phyloP scores from a whole-genome alignment of 2,113 vertebrate genomes.

The Heptranchias perlo region DNA sequence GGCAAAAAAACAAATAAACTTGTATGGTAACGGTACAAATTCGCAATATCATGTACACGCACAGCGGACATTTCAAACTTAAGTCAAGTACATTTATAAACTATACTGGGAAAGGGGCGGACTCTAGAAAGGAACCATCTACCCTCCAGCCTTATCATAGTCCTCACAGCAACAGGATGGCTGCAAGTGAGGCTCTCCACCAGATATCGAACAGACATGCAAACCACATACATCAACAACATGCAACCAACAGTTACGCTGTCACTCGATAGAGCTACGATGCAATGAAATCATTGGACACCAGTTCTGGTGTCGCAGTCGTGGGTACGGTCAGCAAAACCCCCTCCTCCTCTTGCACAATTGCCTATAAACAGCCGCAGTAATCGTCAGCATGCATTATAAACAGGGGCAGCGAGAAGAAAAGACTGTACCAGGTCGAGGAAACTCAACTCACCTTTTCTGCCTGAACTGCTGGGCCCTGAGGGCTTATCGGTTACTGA shows the following conservation, averaged over 20 bases:
- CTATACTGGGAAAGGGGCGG: not conserved
- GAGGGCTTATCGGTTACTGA: constrained; percentile 90
- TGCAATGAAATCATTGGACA: not conserved
- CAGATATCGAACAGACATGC: not conserved
- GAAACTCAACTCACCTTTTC: constrained; percentile 93
- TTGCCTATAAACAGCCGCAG: not conserved
- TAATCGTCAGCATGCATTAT: not conserved
- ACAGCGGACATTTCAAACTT: not conserved
- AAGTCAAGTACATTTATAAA: not conserved
- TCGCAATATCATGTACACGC: not conserved
- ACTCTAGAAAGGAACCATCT: not conserved
- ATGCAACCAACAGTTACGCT: not conserved
- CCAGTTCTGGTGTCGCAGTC: not conserved
- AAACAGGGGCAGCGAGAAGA: not conserved
- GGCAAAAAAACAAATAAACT: not conserved
- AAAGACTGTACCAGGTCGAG: constrained; percentile 46
- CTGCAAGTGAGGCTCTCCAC: not conserved
- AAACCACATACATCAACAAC: not conserved
- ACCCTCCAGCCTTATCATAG: not conserved
- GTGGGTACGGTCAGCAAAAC: not conserved
- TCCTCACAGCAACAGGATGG: not conserved
- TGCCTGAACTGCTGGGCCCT: constrained; percentile 81
- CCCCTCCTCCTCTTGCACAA: not conserved
- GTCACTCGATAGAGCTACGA: not conserved
- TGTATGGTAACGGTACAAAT: not conserved